Conservation (phyloP, 2,113 vertebrate genomes). For the Petrocephalus microphthalmus region DNA sequence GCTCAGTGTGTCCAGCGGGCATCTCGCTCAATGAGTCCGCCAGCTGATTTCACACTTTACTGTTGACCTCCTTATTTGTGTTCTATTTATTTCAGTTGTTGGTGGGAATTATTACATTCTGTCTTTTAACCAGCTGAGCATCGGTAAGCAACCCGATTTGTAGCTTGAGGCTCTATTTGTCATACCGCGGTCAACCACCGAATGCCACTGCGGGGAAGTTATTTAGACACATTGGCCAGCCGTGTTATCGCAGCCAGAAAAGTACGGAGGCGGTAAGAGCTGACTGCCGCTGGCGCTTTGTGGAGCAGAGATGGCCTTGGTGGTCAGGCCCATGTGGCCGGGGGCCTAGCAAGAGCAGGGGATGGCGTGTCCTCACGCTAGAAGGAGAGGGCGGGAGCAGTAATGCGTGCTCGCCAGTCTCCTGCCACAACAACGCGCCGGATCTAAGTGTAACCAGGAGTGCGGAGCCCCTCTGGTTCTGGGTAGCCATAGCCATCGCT, state of each 20-base stretch:
- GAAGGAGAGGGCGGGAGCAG: background rate
- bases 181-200: background rate
- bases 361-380: background rate
- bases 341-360: background rate
- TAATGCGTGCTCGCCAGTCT: background rate
- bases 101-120: background rate
- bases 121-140: background rate
- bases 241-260: background rate
- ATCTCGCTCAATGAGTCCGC: background rate
- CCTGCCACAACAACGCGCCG: background rate
- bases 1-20: background rate
- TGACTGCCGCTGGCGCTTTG: background rate
- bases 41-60: conserved; percentile 8
- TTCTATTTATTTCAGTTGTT: background rate
- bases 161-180: background rate
- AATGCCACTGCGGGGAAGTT: background rate
- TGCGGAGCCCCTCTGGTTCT: background rate
- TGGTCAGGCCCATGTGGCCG: background rate
- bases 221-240: background rate
- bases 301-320: no score
- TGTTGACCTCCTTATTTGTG: background rate
- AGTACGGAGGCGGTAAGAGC: background rate
- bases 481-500: no score
- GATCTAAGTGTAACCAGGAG: background rate
- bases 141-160: background rate